phyloP scores from a whole-genome alignment of 2,797 vertebrate species.

The Adrianichthys oophorus region DNA sequence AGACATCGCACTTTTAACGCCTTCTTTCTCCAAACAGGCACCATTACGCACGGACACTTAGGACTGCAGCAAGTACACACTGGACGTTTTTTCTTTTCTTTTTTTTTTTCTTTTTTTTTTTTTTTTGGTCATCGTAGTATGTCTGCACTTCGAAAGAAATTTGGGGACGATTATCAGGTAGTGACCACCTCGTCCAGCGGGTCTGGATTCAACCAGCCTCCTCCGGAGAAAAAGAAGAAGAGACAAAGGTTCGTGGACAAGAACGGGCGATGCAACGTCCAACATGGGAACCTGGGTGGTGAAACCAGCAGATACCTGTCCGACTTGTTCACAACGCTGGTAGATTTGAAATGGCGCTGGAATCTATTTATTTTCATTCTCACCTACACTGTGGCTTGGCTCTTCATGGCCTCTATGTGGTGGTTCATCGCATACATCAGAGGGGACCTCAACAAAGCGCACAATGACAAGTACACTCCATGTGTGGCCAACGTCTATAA shows the following conservation, averaged over 20 bases:
- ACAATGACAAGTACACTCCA: constrained; percentile 94
- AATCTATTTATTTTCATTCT: constrained; percentile 98
- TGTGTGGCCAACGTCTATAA: constrained; percentile 99
- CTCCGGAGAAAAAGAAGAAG: constrained; percentile 88
- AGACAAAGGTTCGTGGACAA: constrained; percentile 97
- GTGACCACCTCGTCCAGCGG: constrained; percentile 97
- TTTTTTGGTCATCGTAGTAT: constrained; percentile 83
- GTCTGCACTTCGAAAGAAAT: constrained; percentile 99
- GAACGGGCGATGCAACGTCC: constrained; percentile 98
- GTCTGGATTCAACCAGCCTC: constrained; percentile 87
- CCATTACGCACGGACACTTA: constrained; percentile 61
- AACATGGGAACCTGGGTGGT: constrained; percentile 96
- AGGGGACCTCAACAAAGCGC: constrained; percentile 91
- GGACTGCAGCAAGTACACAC: constrained; percentile 59
- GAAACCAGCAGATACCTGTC: constrained; percentile 97
- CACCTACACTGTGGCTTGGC: constrained; percentile 98
- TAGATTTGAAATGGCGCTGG: constrained; percentile 99
- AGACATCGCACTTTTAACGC: constrained; percentile 65
- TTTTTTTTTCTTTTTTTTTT: not conserved
- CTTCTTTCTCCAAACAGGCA: constrained; percentile 54
- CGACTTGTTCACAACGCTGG: constrained; percentile 95
- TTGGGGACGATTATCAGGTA: constrained; percentile 98
- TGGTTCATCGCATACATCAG: constrained; percentile 96
- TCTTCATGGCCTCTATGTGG: constrained; percentile 99
- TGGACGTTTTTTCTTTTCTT: constrained; percentile 35